Percentiles rank a stretch among this genome's conserved stretches.
Evolutionary conservation across 2,113 vertebrate species (phyloP).

Genomic region (Spilogale gracilis): DNA sequence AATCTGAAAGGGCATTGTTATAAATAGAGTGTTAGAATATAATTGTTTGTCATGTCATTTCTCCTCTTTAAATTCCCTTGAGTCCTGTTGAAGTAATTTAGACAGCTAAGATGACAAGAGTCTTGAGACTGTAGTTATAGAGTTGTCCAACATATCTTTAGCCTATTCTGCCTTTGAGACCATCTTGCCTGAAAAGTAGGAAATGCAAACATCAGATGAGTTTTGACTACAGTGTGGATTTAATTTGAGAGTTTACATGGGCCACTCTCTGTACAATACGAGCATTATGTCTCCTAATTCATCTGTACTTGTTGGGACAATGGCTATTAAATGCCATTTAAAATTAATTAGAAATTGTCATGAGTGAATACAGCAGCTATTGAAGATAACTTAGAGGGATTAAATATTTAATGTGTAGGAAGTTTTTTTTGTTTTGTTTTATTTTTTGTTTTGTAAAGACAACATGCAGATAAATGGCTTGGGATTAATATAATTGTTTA

Average conservation of each 20-base stretch:
- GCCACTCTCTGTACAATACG: slow-evolving; percentile 81
- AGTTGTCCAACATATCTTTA: slow-evolving; percentile 91
- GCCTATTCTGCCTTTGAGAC: slow-evolving; percentile 89
- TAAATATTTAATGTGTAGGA: slow-evolving; percentile 67
- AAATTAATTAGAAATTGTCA: slow-evolving; percentile 81
- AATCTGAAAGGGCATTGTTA: slow-evolving; percentile 92
- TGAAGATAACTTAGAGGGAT: slow-evolving; percentile 63
- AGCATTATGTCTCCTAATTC: slow-evolving; percentile 83
- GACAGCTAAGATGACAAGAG: slow-evolving; percentile 95
- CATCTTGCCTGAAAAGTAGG: slow-evolving; percentile 84
- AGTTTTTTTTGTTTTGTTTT: not conserved
- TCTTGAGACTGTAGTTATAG: slow-evolving; percentile 93
- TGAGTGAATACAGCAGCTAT: slow-evolving; percentile 28
- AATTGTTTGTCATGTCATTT: slow-evolving; percentile 96
- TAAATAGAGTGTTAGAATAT: slow-evolving; percentile 94
- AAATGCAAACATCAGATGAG: slow-evolving; percentile 88
- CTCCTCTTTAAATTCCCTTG: slow-evolving; percentile 91
- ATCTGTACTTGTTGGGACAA: slow-evolving; percentile 70
- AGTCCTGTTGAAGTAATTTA: slow-evolving; percentile 93
- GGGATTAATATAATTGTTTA: slow-evolving; percentile 50
- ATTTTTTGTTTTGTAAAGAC: not conserved
- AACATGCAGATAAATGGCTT: slow-evolving; percentile 17
- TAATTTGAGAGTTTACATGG: slow-evolving; percentile 86
- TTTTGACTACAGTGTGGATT: slow-evolving; percentile 82
- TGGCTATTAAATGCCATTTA: slow-evolving; percentile 70